Percentiles rank a stretch among this genome's conserved stretches.
These are phyloP conservation scores for Lathronympha strigana DNA, from an alignment of 2,888 invertebrate genomes.

Conservation along the genomic window DNA sequence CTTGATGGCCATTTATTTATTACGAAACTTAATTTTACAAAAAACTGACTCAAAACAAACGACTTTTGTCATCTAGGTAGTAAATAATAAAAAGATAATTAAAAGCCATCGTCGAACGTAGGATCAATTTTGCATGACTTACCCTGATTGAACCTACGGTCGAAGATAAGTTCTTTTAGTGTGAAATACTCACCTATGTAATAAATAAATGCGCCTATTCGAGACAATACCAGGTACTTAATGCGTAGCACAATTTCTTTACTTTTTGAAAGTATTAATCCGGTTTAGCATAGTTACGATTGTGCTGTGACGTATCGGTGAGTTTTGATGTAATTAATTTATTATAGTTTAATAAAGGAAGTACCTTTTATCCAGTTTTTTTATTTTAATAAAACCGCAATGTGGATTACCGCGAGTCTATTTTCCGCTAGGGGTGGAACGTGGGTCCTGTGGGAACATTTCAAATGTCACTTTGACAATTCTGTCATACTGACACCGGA, in stretches of 20 bases:
- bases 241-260: conserved; percentile 50
- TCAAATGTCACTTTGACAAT: too few relatives aligned
- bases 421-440: not conserved
- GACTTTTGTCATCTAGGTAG: too few relatives aligned
- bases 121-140: too few relatives aligned
- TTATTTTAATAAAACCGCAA: too few relatives aligned
- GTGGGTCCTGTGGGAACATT: too few relatives aligned
- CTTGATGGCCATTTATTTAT: conserved; percentile 16
- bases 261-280: conserved; percentile 41
- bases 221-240: conserved; percentile 52
- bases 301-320: conserved; percentile 40
- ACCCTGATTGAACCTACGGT: too few relatives aligned
- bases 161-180: too few relatives aligned
- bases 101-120: too few relatives aligned
- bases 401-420: too few relatives aligned
- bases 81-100: too few relatives aligned
- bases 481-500: too few relatives aligned
- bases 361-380: conserved; percentile 24
- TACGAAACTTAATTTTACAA: not conserved
- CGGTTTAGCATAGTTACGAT: conserved; percentile 32
- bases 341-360: conserved; percentile 41
- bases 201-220: conserved; percentile 21
- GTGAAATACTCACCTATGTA: not conserved
- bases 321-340: conserved; percentile 40
- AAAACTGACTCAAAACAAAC: not conserved